Base-by-base conservation (phyloP, 2,797 vertebrate species). In the Myotis vivesi region DNA sequence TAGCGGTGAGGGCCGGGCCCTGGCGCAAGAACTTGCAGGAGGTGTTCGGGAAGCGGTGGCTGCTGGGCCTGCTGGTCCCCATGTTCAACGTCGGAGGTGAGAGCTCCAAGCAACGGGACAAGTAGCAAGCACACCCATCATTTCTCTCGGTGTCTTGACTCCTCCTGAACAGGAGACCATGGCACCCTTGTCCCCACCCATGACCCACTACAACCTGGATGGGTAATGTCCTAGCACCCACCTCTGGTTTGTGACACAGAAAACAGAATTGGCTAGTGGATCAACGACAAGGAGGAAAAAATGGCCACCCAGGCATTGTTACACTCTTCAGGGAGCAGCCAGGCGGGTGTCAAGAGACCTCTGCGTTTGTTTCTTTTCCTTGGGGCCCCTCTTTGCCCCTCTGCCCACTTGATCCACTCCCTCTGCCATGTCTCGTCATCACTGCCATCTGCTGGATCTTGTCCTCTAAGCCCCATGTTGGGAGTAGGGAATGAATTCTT, bases 11-110 rank as follows among this genome's bases (percentile, higher is more conserved):
- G 97, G 98, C 98, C 72, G 98, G 97, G 76, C 97, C 98, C 62
- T 99, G 99, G 99, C 98, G 96, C 93, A 98, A 98, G 98, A 99
- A 99, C 97, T 98, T 99, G 10, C 98, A 97, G 80, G 99, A 99
- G n/a, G 99, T 99, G 86, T 99, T 99, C 69, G 99, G 99, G 13
- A 99, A 99, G 96, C 99, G 98, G 92, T 99, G 99, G 99, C 98
- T 99, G 69, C 97, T 99, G 80, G 99, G 99, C 66, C 98, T 99
- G 68, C 97, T 99, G 87, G 96, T 99, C 49, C 99, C 99, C 9
- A 98, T 99, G 97, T 98, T 98, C 98, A 99, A 99, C 0, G 99
- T 98, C 11, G 99, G 99, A 95, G 97, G 94, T 36, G 98, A 98
- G 98, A 89, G n/a, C 92, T 82, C 59, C 55, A 98, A 94, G 98